Percentiles rank a stretch among this genome's conserved stretches.
Evolutionary conservation across 2,888 invertebrate genomes (phyloP).

Genomic region (Eristalis pertinax): DNA sequence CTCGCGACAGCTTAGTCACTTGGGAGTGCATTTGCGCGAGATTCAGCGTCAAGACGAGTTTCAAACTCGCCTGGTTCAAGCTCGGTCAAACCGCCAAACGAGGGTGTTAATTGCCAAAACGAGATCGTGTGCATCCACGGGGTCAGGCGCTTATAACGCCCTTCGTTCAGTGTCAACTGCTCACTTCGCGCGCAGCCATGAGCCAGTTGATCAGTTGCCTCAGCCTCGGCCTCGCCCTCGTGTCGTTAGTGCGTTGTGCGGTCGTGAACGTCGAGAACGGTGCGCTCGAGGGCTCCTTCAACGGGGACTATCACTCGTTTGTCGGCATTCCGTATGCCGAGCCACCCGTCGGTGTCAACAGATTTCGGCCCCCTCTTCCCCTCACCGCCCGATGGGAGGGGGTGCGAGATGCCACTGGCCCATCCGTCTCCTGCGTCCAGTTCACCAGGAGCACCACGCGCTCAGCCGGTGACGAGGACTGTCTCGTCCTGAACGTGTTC

Average conservation of each 20-base stretch:
- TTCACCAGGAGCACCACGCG: slow-evolving; percentile 74
- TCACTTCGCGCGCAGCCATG: neutral
- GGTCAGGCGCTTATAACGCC: neutral
- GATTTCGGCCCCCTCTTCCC: slow-evolving; percentile 81
- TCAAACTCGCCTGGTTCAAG: too few relatives aligned
- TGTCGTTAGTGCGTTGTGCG: neutral
- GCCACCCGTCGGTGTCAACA: slow-evolving; percentile 83
- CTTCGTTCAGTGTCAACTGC: too few relatives aligned
- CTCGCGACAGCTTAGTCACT: too few relatives aligned
- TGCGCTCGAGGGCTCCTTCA: slow-evolving; percentile 22
- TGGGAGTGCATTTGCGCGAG: too few relatives aligned
- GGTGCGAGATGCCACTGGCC: slow-evolving; percentile 82
- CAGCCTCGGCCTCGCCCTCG: neutral
- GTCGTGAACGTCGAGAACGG: slow-evolving; percentile 49
- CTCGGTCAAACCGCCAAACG: too few relatives aligned
- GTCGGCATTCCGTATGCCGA: slow-evolving; percentile 85
- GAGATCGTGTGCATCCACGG: too few relatives aligned
- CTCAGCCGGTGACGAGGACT: slow-evolving; percentile 86
- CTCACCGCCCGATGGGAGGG: slow-evolving; percentile 36
- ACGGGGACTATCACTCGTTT: slow-evolving; percentile 82
- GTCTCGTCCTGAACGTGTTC: slow-evolving; percentile 85
- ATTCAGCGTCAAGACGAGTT: too few relatives aligned
- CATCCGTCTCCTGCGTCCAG: slow-evolving; percentile 84
- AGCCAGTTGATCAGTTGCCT: neutral
- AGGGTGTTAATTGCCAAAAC: too few relatives aligned